These are phyloP conservation scores for Actinopyga echinites DNA, from an alignment of 53 echinoderm and acorn worm species.

Conservation along the genomic window DNA sequence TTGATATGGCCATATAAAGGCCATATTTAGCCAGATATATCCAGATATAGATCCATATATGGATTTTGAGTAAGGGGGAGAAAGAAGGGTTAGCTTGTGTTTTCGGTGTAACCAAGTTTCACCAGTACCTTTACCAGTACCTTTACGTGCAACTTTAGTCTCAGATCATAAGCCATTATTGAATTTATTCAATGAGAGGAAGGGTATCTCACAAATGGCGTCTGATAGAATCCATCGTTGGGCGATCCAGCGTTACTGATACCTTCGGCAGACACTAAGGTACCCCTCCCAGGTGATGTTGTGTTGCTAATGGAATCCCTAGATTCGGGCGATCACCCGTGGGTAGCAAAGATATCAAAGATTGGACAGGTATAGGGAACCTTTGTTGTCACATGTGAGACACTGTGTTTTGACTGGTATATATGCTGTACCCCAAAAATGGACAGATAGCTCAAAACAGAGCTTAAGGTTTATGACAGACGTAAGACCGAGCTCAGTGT, in stretches of 20 bases:
- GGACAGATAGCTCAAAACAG: background rate
- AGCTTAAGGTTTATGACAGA: conserved; percentile 26
- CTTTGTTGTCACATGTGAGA: conserved; percentile 34
- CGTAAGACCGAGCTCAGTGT: conserved; percentile 18
- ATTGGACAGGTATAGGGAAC: conserved; percentile 45
- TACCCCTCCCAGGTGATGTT: conserved; percentile 47
- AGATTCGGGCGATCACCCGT: conserved; percentile 44
- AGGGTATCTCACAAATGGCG: conserved; percentile 22
- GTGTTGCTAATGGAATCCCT: conserved; percentile 47
- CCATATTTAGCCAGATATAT: no score
- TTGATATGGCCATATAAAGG: no score
- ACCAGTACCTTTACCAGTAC: conserved; percentile 36
- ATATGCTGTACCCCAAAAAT: background rate
- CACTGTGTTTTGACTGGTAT: conserved; percentile 44
- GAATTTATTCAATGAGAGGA: conserved; percentile 31
- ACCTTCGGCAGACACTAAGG: background rate
- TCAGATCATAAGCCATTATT: conserved; percentile 67
- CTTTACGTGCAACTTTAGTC: conserved; percentile 24
- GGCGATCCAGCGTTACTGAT: conserved; percentile 35
- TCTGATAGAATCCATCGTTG: conserved; percentile 61
- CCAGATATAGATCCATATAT: no score
- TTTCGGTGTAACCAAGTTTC: conserved; percentile 57
- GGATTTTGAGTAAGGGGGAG: conserved; percentile 45
- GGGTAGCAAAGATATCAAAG: conserved; percentile 23
- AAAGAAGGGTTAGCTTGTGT: conserved; percentile 48